Conservation (phyloP, 2,797 vertebrate species). For the Falco rusticolus region DNA sequence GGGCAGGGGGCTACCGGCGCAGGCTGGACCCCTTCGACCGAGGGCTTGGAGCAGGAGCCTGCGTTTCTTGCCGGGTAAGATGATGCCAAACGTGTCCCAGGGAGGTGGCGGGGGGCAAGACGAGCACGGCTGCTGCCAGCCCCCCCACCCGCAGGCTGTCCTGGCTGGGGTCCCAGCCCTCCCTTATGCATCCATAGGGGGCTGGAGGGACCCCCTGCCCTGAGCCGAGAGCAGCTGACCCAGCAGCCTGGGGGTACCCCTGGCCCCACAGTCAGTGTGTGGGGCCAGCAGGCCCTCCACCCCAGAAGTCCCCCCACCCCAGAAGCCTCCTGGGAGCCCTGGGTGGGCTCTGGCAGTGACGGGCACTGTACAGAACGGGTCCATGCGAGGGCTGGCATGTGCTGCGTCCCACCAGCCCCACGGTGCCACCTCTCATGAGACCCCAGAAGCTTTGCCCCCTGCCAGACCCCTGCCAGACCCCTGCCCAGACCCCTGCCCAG, state of each 20-base stretch:
- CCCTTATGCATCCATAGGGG: not conserved
- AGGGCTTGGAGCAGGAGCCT: not conserved
- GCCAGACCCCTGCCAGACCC: too few species aligned
- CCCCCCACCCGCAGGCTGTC: fast-evolving
- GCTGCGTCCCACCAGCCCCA: not conserved
- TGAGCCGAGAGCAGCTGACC: not conserved
- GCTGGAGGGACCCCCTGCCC: fast-evolving
- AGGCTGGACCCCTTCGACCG: not conserved
- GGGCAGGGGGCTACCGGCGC: not conserved
- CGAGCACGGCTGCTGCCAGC: not conserved
- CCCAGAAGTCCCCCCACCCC: too few species aligned
- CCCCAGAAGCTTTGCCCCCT: not conserved
- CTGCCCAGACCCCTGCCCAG: not conserved
- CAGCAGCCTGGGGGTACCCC: too few species aligned
- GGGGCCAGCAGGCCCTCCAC: not conserved
- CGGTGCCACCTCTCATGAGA: fast-evolving
- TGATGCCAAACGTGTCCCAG: fast-evolving
- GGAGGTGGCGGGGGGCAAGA: too few species aligned
- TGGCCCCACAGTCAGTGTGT: not conserved
- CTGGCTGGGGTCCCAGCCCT: not conserved
- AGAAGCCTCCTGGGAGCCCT: not conserved
- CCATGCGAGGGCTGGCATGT: fast-evolving
- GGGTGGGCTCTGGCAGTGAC: not conserved
- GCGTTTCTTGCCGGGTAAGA: not conserved
- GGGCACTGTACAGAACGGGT: not conserved